Evolutionary conservation across 2,113 vertebrate genomes (phyloP).

Genomic region (Asarcornis scutulata): DNA sequence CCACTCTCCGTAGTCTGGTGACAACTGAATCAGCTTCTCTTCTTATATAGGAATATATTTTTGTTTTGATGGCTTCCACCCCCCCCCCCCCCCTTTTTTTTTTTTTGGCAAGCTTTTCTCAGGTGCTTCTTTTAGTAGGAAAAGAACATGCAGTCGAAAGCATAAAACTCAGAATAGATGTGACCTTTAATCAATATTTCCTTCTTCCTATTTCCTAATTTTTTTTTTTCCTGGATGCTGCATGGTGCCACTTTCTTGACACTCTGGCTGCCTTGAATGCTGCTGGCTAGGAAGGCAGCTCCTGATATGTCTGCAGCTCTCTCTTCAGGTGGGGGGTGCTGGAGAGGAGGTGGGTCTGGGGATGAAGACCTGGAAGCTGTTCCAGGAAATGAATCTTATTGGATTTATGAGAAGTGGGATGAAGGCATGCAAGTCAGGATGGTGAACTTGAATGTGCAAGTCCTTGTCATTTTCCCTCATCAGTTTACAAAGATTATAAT

Average conservation of each 20-base stretch:
- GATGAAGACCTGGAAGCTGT: not conserved
- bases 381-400: accelerated
- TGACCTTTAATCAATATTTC: not conserved
- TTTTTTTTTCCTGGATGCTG: not conserved
- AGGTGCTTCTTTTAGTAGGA: not conserved
- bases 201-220: not conserved
- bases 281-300: not conserved
- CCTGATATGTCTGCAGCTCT: not conserved
- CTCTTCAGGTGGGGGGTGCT: not conserved
- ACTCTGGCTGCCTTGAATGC: not conserved
- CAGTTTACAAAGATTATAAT: accelerated
- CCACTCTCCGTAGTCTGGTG: not conserved
- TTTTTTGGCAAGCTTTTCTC: not conserved
- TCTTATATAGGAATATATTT: not conserved
- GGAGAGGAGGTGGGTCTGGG: not conserved
- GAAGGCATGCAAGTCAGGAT: not conserved
- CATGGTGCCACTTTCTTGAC: not conserved
- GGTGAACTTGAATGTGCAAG: not conserved
- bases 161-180: not conserved
- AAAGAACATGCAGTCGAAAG: not conserved
- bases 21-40: not conserved
- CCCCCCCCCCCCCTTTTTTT: not conserved
- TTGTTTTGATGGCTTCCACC: not conserved
- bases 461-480: not conserved
- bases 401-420: too few species aligned